Percentiles rank a stretch among this genome's conserved stretches.
Conservation (phyloP, 2,797 vertebrate species). For the Gadopsis marmoratus region DNA sequence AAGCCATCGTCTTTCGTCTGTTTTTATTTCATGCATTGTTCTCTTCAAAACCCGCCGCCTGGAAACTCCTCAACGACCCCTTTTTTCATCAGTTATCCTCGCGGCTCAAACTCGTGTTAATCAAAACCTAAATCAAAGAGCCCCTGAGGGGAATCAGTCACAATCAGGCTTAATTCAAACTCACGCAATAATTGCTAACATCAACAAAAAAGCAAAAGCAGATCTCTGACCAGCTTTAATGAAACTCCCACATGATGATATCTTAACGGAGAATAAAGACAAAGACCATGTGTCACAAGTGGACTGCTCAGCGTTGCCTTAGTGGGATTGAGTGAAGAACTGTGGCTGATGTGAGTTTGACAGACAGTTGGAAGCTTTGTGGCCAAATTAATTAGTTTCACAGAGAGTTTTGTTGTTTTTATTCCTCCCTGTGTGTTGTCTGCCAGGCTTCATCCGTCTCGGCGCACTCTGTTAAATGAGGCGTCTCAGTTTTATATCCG, state of each 20-base stretch:
- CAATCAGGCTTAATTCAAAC: conserved; percentile 2
- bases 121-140: neutral
- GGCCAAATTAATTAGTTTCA: neutral
- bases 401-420: neutral
- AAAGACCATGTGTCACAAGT: neutral
- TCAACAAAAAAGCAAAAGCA: neutral
- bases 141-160: neutral
- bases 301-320: neutral
- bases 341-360: neutral
- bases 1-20: no score
- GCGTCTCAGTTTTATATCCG: neutral
- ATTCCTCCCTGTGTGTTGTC: neutral
- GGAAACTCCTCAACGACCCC: no score
- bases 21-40: neutral
- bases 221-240: neutral
- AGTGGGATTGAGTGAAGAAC: neutral
- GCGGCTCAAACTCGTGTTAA: neutral
- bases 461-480: neutral
- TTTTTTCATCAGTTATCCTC: neutral
- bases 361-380: neutral
- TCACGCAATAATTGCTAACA: neutral
- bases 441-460: neutral
- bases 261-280: neutral
- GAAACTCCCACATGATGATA: no score
- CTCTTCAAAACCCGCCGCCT: neutral